phyloP scores from a whole-genome alignment of 2,797 vertebrate species.

The Pagetopsis macropterus region DNA sequence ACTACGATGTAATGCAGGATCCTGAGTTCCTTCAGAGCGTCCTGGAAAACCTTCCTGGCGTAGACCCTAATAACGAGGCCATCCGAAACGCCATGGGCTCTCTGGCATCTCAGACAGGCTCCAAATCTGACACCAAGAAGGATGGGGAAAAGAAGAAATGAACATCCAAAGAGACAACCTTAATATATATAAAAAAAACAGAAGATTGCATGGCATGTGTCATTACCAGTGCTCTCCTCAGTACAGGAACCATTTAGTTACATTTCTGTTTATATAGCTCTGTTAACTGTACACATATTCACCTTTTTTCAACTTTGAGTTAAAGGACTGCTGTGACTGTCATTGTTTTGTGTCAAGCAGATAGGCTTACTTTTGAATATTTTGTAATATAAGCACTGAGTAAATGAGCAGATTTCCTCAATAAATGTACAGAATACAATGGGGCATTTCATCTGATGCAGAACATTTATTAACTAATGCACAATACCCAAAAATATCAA shows the following conservation, averaged over 20 bases:
- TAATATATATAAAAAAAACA: conserved; percentile 45
- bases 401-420: conserved; percentile 42
- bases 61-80: conserved; percentile 96
- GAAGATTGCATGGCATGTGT: conserved; percentile 59
- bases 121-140: conserved; percentile 86
- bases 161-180: conserved; percentile 35
- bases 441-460: neutral
- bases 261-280: conserved; percentile 41
- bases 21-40: conserved; percentile 98
- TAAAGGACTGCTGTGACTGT: conserved; percentile 15
- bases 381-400: conserved; percentile 61
- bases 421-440: conserved; percentile 61
- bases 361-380: conserved; percentile 40
- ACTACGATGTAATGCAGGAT: conserved; percentile 97
- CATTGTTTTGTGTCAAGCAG: conserved; percentile 35
- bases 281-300: conserved; percentile 42
- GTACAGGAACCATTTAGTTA: conserved; percentile 25
- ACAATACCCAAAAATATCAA: neutral
- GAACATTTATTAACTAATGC: neutral
- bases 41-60: conserved; percentile 93
- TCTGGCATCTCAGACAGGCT: conserved; percentile 86
- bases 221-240: conserved; percentile 42
- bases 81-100: conserved; percentile 97
- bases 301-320: conserved; percentile 28
- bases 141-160: conserved; percentile 89